Percentiles rank a stretch among this genome's conserved stretches.
Evolutionary conservation across 2,888 invertebrate species (phyloP).

Genomic region (Platycheirus rosarum): DNA sequence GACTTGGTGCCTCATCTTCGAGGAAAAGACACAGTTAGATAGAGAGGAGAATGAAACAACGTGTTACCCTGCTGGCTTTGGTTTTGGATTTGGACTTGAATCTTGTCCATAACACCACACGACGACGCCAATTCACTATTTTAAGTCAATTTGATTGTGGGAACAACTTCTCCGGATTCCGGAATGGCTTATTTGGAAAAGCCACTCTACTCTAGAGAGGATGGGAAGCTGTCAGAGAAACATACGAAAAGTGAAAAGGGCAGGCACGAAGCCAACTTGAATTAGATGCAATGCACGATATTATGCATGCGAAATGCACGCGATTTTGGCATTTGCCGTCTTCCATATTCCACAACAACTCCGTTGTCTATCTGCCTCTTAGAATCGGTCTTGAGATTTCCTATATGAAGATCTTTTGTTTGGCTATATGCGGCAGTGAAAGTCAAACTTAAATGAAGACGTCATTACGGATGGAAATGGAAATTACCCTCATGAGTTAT

Average conservation of each 20-base stretch:
- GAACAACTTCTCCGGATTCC: constrained; percentile 47
- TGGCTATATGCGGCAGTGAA: constrained; percentile 41
- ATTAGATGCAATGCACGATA: constrained; percentile 41
- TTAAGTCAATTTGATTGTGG: constrained; percentile 56
- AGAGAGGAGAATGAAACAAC: constrained; percentile 23
- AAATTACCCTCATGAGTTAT: constrained; percentile 35
- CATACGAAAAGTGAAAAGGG: constrained; percentile 51
- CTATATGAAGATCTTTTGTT: not conserved
- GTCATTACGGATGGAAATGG: constrained; percentile 57
- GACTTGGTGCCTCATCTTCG: constrained; percentile 47
- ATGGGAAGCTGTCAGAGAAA: not conserved
- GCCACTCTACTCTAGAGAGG: not conserved
- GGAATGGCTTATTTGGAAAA: constrained; percentile 23
- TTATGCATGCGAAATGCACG: constrained; percentile 59
- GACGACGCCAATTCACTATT: constrained; percentile 30
- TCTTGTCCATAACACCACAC: constrained; percentile 20
- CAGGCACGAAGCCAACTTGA: constrained; percentile 35
- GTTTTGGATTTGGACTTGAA: constrained; percentile 41
- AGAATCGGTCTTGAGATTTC: constrained; percentile 44
- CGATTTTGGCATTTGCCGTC: constrained; percentile 44
- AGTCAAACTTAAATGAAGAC: constrained; percentile 50
- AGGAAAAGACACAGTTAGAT: constrained; percentile 17
- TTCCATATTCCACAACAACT: not conserved
- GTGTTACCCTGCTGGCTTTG: constrained; percentile 33
- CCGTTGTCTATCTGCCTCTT: not conserved